Evolutionary conservation across 2,888 invertebrate genomes (phyloP).

Genomic region (Folsomia manolachei): DNA sequence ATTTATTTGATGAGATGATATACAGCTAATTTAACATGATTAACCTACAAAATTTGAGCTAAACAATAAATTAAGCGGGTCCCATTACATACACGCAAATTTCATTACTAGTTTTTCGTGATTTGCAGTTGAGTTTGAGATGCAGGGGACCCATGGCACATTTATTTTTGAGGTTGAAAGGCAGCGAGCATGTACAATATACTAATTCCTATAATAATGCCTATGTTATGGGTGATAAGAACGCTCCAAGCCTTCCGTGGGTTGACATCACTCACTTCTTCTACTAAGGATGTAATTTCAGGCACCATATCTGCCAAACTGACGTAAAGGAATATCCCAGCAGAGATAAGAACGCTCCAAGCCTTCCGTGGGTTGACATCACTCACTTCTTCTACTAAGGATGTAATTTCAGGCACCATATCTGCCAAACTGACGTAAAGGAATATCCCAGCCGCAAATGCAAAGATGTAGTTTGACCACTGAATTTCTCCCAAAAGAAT

Average conservation of each 20-base stretch:
- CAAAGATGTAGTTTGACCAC: slow-evolving; percentile 59
- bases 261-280: slow-evolving; percentile 46
- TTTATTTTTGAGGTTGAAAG: slow-evolving; percentile 52
- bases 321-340: no score
- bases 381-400: not conserved
- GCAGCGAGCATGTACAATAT: slow-evolving; percentile 55
- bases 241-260: slow-evolving; percentile 52
- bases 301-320: no score
- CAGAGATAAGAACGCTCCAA: slow-evolving; percentile 53
- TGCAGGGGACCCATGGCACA: no score
- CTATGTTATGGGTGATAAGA: slow-evolving; percentile 56
- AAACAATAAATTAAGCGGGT: no score
- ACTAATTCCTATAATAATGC: slow-evolving; percentile 55
- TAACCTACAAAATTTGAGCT: no score
- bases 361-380: slow-evolving; percentile 51
- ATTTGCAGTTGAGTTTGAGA: no score
- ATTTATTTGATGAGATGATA: no score
- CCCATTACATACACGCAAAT: no score
- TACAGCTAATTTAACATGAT: no score
- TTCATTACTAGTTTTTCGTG: no score
- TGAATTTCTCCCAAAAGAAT: slow-evolving; percentile 58
- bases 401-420: slow-evolving; percentile 57
- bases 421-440: slow-evolving; percentile 62
- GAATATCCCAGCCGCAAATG: slow-evolving; percentile 63
- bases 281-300: slow-evolving; percentile 47